These are phyloP conservation scores for Sinocyclocheilus anshuiensis DNA, from an alignment of 2,113 vertebrate genomes.

Conservation along the genomic window DNA sequence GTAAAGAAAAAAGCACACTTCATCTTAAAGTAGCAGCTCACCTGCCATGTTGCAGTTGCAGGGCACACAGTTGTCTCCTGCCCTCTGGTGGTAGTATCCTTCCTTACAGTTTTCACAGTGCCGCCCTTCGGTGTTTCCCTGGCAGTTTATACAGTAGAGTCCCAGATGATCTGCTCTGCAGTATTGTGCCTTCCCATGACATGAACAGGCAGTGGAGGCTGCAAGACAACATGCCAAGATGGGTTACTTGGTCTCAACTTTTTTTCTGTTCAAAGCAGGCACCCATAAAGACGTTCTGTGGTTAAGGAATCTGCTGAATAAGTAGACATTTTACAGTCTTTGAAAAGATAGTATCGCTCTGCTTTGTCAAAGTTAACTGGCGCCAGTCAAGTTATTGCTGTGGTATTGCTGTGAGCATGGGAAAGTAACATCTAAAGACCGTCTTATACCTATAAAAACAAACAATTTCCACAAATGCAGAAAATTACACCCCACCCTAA, in stretches of 20 bases:
- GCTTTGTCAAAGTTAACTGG: not conserved
- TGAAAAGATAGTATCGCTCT: not conserved
- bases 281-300: not conserved
- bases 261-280: not conserved
- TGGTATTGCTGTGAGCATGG: not conserved
- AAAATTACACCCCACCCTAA: conserved; percentile 35
- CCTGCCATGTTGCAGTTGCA: conserved; percentile 84
- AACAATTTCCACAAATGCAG: not conserved
- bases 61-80: conserved; percentile 73
- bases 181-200: conserved; percentile 80
- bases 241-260: not conserved
- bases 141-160: conserved; percentile 82
- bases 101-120: conserved; percentile 85
- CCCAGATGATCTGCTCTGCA: conserved; percentile 80
- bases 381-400: not conserved
- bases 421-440: not conserved
- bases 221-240: conserved; percentile 20
- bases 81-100: conserved; percentile 75
- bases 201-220: conserved; percentile 70
- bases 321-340: not conserved
- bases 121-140: conserved; percentile 80
- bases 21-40: conserved; percentile 55
- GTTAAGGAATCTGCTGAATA: not conserved
- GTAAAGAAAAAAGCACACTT: not conserved
- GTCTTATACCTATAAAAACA: not conserved